A percentile compares a stretch with the other conserved stretches of the same genome.
Conservation (phyloP, 2,797 vertebrate genomes). For the Pelobates cultripes region DNA sequence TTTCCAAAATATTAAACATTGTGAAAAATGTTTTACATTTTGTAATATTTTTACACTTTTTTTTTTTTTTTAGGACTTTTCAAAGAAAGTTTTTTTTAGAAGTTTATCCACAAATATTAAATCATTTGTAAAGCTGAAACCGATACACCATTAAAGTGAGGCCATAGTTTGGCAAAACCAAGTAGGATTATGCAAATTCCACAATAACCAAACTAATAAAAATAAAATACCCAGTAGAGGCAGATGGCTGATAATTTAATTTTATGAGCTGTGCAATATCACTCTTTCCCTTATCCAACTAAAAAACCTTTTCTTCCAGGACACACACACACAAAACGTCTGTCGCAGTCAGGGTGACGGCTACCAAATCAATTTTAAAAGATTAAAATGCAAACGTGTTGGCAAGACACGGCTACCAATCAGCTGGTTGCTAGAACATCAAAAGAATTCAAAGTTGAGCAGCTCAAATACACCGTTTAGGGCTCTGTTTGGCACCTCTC, state of each 20-base stretch:
- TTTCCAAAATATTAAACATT: no score
- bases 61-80: no score
- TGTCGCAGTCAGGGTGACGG: no score
- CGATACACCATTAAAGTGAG: background rate
- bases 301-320: no score
- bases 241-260: background rate
- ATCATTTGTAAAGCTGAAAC: no score
- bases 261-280: background rate
- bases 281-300: no score
- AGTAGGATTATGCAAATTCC: background rate
- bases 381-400: background rate
- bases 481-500: slow-evolving; percentile 12
- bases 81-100: no score
- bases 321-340: no score
- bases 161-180: background rate
- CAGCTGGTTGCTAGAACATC: slow-evolving; percentile 4
- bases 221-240: background rate
- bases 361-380: background rate
- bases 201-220: slow-evolving; percentile 5
- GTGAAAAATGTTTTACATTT: no score
- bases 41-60: no score
- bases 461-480: background rate
- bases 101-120: no score
- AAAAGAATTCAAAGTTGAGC: background rate
- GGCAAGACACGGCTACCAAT: background rate